phyloP scores from a whole-genome alignment of 1,140 invertebrate genomes.

The Drosophila obscura region DNA sequence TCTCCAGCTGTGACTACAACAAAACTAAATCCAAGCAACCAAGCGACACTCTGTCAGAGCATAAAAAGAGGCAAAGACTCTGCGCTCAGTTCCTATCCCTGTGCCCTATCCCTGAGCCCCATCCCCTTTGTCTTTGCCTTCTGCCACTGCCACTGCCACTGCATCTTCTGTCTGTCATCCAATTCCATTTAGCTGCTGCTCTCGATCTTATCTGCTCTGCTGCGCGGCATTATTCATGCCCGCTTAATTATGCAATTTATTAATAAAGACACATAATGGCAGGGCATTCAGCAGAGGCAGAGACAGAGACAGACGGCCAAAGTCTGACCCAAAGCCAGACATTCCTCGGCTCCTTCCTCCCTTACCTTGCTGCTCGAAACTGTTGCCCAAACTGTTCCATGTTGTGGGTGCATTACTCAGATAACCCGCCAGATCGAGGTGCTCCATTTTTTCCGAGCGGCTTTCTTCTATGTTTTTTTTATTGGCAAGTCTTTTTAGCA shows the following conservation, averaged over 20 bases:
- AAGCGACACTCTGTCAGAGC: slow-evolving; percentile 30
- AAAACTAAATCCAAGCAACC: slow-evolving; percentile 42
- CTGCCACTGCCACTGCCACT: neutral
- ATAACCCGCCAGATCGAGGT: slow-evolving; percentile 77
- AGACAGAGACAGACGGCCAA: too few relatives aligned
- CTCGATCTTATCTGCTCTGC: slow-evolving; percentile 5
- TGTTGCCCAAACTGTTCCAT: slow-evolving; percentile 62
- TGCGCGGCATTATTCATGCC: slow-evolving; percentile 39
- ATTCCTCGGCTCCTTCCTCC: neutral
- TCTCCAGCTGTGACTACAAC: slow-evolving; percentile 50
- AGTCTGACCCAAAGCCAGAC: neutral
- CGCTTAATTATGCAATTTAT: slow-evolving; percentile 68
- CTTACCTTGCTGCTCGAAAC: slow-evolving; percentile 75
- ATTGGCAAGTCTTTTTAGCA: slow-evolving; percentile 43
- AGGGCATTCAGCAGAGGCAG: neutral
- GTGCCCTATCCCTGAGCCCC: neutral
- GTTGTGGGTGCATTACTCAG: slow-evolving; percentile 55
- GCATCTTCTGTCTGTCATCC: too few relatives aligned
- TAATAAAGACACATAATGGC: slow-evolving; percentile 45
- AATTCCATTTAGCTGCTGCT: neutral
- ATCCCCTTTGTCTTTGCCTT: neutral
- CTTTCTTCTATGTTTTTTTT: slow-evolving; percentile 8
- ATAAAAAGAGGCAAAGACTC: neutral
- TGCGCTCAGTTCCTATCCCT: neutral
- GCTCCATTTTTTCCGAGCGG: slow-evolving; percentile 56